Percentiles rank a stretch among this genome's conserved stretches.
phyloP scores from a whole-genome alignment of 1,140 invertebrate species.

The Apis laboriosa region DNA sequence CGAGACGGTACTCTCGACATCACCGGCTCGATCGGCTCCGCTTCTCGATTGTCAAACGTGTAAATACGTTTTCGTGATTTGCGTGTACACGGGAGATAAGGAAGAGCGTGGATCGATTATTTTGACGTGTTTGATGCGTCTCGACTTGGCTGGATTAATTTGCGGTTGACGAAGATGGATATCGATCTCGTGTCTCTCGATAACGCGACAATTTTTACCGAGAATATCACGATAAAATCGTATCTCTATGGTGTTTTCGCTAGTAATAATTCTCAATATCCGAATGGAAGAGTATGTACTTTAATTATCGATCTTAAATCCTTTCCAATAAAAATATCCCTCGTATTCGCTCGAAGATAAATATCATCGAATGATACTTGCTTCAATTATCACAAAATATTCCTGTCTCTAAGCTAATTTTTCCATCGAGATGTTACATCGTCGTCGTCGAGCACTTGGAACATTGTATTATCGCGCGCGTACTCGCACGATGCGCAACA shows the following conservation, averaged over 20 bases:
- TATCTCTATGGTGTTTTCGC: no score
- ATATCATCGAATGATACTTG: no score
- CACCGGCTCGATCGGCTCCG: not conserved
- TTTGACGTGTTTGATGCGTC: not conserved
- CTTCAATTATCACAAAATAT: no score
- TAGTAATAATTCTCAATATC: no score
- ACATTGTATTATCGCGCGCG: constrained; percentile 45
- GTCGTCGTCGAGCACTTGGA: not conserved
- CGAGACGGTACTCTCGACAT: constrained; percentile 16
- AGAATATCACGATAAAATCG: not conserved
- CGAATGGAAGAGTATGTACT: no score
- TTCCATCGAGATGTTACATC: no score
- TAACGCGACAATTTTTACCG: not conserved
- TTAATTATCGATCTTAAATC: no score
- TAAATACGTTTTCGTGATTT: not conserved
- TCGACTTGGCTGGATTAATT: not conserved
- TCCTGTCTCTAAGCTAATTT: no score
- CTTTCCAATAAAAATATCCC: no score
- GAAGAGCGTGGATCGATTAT: not conserved
- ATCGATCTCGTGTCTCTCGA: not conserved
- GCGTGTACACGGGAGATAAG: not conserved
- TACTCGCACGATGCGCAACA: constrained; percentile 54
- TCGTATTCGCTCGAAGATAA: no score
- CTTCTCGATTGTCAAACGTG: not conserved
- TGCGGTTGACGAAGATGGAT: not conserved